Evolutionary conservation across 2,113 vertebrate genomes (phyloP).

Genomic region (Orycteropus afer): DNA sequence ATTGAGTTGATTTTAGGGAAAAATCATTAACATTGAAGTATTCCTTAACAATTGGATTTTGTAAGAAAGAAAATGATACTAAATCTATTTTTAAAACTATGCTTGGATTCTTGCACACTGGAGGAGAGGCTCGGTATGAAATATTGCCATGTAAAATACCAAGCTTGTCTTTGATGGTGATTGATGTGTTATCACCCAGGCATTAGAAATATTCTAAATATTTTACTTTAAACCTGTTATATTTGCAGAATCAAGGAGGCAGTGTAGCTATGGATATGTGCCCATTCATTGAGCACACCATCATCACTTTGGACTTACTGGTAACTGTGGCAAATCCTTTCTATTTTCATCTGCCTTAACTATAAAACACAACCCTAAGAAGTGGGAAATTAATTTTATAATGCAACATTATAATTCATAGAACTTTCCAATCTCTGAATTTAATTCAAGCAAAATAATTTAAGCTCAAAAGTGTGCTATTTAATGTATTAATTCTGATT

Average conservation of each 20-base stretch:
- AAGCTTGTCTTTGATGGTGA: neutral
- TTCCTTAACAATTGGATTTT: neutral
- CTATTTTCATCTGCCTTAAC: neutral
- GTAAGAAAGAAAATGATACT: neutral
- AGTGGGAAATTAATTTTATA: neutral
- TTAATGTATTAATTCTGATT: neutral
- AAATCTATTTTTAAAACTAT: neutral
- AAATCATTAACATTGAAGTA: neutral
- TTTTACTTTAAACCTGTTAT: slow-evolving; percentile 49
- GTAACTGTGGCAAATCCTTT: slow-evolving; percentile 43
- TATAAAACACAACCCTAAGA: slow-evolving; percentile 31
- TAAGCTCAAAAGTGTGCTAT: neutral
- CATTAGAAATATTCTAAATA: slow-evolving; percentile 39
- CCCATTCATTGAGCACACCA: slow-evolving; percentile 37
- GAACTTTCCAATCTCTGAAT: neutral
- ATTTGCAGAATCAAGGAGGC: slow-evolving; percentile 61
- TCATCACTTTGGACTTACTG: neutral
- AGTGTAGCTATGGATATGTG: neutral
- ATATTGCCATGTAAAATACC: neutral
- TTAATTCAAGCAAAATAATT: neutral
- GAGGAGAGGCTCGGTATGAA: neutral
- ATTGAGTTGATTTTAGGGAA: neutral
- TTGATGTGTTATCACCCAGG: slow-evolving; percentile 43
- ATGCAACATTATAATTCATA: neutral
- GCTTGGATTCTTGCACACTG: neutral